phyloP scores from a whole-genome alignment of 2,797 vertebrate genomes.

The Pantherophis vulpinus region DNA sequence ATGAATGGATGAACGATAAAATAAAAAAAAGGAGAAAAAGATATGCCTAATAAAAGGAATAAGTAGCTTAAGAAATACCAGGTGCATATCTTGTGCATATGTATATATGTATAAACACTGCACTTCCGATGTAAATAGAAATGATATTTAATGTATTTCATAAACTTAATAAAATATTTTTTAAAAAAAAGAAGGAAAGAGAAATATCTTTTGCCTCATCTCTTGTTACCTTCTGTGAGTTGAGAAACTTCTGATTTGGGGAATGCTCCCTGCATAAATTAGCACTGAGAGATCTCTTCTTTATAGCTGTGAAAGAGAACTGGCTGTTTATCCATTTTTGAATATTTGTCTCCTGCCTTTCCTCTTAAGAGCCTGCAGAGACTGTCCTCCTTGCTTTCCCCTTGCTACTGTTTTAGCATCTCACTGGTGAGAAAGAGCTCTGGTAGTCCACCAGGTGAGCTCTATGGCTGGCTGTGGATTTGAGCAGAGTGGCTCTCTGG shows the following conservation, averaged over 20 bases:
- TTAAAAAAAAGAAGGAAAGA: neutral
- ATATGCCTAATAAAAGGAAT: too few relatives aligned
- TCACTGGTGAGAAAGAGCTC: neutral
- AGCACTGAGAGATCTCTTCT: neutral
- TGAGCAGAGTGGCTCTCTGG: neutral
- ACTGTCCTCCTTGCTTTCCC: neutral
- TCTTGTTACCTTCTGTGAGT: neutral
- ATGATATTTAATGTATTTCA: too few relatives aligned
- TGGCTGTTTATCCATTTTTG: neutral
- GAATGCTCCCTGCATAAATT: neutral
- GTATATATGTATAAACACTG: too few relatives aligned
- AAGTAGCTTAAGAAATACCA: too few relatives aligned
- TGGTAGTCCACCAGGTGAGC: neutral
- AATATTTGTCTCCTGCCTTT: neutral
- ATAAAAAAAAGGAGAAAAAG: too few relatives aligned
- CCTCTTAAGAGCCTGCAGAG: neutral
- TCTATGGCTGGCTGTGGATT: neutral
- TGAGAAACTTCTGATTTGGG: neutral
- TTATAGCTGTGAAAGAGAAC: neutral
- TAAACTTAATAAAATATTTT: too few relatives aligned
- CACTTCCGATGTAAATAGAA: too few relatives aligned
- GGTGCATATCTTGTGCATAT: too few relatives aligned
- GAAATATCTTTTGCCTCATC: neutral
- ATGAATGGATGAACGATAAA: too few relatives aligned
- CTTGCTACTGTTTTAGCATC: neutral